These are phyloP conservation scores for Dendrocincla tyrannina DNA, from an alignment of 2,797 vertebrate species.

Conservation along the genomic window DNA sequence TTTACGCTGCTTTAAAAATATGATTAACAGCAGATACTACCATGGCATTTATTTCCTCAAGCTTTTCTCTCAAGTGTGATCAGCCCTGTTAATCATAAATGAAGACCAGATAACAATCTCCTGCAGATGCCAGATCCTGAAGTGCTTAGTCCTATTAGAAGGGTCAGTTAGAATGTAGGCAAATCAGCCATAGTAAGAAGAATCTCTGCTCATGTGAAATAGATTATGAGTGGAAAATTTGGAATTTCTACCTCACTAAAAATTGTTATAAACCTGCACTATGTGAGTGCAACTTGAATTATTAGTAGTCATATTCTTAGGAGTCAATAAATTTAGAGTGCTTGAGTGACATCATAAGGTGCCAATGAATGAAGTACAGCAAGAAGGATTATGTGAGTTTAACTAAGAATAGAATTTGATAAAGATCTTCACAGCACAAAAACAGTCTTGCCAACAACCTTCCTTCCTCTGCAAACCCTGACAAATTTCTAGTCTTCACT, in stretches of 20 bases:
- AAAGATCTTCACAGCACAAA: not conserved
- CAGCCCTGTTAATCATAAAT: not conserved
- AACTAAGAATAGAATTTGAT: constrained; percentile 37
- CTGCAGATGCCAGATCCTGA: not conserved
- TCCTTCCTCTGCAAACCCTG: not conserved
- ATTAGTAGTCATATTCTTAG: not conserved
- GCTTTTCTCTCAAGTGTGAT: not conserved
- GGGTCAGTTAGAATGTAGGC: not conserved
- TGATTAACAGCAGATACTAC: accelerated
- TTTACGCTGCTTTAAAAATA: not conserved
- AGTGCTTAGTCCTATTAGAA: not conserved
- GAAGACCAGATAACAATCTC: not conserved
- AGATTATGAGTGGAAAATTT: not conserved
- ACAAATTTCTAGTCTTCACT: not conserved
- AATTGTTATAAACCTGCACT: not conserved
- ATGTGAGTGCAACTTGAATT: constrained; percentile 18
- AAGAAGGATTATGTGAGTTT: constrained; percentile 20
- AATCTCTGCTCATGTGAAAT: not conserved
- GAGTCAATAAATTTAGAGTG: constrained; percentile 6
- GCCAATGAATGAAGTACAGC: not conserved
- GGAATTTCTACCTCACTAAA: not conserved
- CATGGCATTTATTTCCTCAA: not conserved
- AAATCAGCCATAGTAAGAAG: not conserved
- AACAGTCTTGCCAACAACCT: not conserved
- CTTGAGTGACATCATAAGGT: not conserved